These are phyloP conservation scores for Lithophane leautieri DNA, from an alignment of 2,888 invertebrate genomes.

Conservation along the genomic window DNA sequence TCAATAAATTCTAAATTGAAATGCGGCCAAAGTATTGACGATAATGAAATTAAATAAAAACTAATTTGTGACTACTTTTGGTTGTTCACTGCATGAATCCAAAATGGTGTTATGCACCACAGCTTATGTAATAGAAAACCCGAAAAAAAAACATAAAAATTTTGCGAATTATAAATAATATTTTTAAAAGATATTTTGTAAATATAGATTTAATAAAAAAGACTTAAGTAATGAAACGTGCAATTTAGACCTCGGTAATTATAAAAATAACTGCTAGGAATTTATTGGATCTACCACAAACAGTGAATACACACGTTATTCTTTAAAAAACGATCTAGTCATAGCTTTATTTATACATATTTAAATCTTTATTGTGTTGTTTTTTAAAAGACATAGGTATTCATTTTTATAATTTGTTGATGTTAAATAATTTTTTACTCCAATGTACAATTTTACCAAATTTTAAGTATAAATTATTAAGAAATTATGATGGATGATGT, in stretches of 20 bases:
- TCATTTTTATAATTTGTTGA: constrained; percentile 52
- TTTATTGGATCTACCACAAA: constrained; percentile 67
- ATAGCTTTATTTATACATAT: constrained; percentile 69
- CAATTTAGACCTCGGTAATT: constrained; percentile 87
- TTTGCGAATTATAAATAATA: constrained; percentile 86
- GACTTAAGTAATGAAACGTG: constrained; percentile 80
- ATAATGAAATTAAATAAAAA: constrained; percentile 29
- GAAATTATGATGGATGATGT: constrained; percentile 3
- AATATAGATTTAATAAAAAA: constrained; percentile 82
- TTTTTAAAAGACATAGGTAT: constrained; percentile 34
- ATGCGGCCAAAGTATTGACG: constrained; percentile 69
- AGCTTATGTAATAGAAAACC: constrained; percentile 75
- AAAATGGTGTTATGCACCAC: constrained; percentile 72
- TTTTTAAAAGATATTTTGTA: constrained; percentile 89
- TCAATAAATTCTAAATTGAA: constrained; percentile 58
- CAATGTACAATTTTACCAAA: constrained; percentile 40
- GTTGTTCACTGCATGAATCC: constrained; percentile 75
- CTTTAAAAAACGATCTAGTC: constrained; percentile 77
- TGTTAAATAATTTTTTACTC: constrained; percentile 53
- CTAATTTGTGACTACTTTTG: constrained; percentile 26
- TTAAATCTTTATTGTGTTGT: constrained; percentile 43
- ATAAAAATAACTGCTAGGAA: constrained; percentile 82
- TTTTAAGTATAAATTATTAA: constrained; percentile 46
- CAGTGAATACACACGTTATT: constrained; percentile 74
- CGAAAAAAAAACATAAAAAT: constrained; percentile 70